Conservation (phyloP, 1,140 invertebrate species). For the Procambarus clarkii region DNA sequence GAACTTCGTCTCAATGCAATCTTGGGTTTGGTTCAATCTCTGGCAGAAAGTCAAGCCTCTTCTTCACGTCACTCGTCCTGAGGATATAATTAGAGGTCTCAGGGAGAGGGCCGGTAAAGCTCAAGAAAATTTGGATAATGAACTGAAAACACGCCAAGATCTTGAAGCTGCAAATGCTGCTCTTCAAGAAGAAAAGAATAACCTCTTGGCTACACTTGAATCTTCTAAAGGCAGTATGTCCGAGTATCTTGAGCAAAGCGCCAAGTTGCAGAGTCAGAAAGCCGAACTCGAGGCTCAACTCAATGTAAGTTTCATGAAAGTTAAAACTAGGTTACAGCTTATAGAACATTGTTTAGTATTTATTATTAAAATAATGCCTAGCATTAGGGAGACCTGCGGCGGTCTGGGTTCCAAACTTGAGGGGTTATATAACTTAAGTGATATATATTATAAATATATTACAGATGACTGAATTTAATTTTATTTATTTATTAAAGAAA, state of each 20-base stretch:
- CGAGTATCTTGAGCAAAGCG: slow-evolving; percentile 32
- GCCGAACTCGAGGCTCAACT: slow-evolving; percentile 34
- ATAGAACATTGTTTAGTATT: no score
- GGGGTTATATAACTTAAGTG: no score
- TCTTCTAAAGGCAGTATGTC: slow-evolving; percentile 34
- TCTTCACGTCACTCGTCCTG: slow-evolving; percentile 97
- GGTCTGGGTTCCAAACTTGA: no score
- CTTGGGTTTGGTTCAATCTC: slow-evolving; percentile 99
- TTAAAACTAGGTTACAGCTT: not conserved
- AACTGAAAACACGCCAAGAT: slow-evolving; percentile 28
- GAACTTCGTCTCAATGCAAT: slow-evolving; percentile 97
- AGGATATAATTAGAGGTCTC: slow-evolving; percentile 75
- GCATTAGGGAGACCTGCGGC: no score
- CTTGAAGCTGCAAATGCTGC: slow-evolving; percentile 36
- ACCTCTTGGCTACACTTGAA: slow-evolving; percentile 11
- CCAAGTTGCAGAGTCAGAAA: slow-evolving; percentile 37
- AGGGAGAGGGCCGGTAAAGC: slow-evolving; percentile 18
- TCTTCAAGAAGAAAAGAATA: slow-evolving; percentile 37
- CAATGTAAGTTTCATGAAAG: slow-evolving; percentile 22
- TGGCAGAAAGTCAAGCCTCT: slow-evolving; percentile 99
- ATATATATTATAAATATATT: no score
- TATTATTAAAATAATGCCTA: no score
- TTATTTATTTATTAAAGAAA: no score
- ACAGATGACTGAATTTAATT: no score
- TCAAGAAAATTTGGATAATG: slow-evolving; percentile 29